Evolutionary conservation across 2,113 vertebrate genomes (phyloP), one percentile per base, ranked within the genome.

Genomic region (Struthidea cinerea): DNA sequence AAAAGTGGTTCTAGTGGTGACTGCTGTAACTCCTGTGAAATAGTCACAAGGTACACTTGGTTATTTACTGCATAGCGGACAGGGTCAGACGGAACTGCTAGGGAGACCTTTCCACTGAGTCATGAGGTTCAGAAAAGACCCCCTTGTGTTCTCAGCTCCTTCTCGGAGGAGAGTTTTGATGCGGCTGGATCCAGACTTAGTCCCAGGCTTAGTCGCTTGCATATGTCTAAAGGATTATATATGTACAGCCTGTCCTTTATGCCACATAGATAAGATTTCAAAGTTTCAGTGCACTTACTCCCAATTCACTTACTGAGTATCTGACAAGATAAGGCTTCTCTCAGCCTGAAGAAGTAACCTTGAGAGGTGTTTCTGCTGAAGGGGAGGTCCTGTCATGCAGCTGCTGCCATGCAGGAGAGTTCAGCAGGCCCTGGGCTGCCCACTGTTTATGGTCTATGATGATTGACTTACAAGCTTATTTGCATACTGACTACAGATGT

Each of bases 131-230:
- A 33, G 28, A 59, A 57, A 65, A 50, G 23, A 67, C 3, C 3
- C 32, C 8, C 4, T 30, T n/a, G 11, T 27, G 14, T 46, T 60
- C 53, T 68, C 20, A 75, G 0, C 4, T 67, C 23, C 20, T 50
- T 57, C 44, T 67, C 46, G 60, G 46, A 81, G 13, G 5, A 42
- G 26, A 53, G 6, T 67, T 75, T 24, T 10, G 21, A 4, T n/a
- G 46, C 0, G 0, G 11, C 53, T 75, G 16, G 20, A 60, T 53
- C 60, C 27, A 60, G n/a, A 26, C 16, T 26, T 53, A 26, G 24
- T 41, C 11, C 76, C 44, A 75, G 52, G 11, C 9, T 39, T 68
- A 30, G 39, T 32, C 9, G 35, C 42, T 89, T 39, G 7, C 55
- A 11, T 26, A 21, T 11, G 1, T 41, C 30, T 61, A 61, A 76